These are phyloP conservation scores for Meles meles DNA, from an alignment of 2,113 vertebrate species.

Conservation along the genomic window DNA sequence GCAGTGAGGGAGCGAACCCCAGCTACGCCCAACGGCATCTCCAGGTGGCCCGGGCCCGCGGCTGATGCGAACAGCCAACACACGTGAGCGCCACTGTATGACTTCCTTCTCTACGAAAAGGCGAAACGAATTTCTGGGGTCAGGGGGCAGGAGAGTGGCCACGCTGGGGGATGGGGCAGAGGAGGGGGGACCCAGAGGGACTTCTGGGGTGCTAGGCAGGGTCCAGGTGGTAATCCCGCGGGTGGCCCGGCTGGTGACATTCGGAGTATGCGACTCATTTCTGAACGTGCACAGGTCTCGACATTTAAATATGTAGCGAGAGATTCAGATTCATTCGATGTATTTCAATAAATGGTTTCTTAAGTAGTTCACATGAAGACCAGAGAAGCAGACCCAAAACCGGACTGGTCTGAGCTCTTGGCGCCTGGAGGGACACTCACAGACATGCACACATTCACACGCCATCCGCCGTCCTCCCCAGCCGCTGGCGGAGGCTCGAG, in stretches of 20 bases:
- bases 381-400: not conserved
- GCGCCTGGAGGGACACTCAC: accelerated
- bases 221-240: accelerated
- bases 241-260: not conserved
- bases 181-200: not conserved
- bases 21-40: accelerated
- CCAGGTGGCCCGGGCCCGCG: accelerated
- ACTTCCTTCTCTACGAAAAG: not conserved
- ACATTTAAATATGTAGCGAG: not conserved
- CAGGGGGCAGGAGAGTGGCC: not conserved
- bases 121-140: not conserved
- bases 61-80: not conserved
- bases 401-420: not conserved
- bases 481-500: not conserved
- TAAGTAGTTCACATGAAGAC: not conserved
- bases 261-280: not conserved
- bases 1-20: not conserved
- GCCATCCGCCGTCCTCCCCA: not conserved
- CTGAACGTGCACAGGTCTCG: not conserved
- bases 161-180: too few species aligned
- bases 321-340: not conserved
- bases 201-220: not conserved
- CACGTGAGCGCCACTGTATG: accelerated
- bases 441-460: not conserved
- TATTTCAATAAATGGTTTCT: not conserved